These are phyloP conservation scores for Tuta absoluta DNA, from an alignment of 2,888 invertebrate species.

Conservation along the genomic window DNA sequence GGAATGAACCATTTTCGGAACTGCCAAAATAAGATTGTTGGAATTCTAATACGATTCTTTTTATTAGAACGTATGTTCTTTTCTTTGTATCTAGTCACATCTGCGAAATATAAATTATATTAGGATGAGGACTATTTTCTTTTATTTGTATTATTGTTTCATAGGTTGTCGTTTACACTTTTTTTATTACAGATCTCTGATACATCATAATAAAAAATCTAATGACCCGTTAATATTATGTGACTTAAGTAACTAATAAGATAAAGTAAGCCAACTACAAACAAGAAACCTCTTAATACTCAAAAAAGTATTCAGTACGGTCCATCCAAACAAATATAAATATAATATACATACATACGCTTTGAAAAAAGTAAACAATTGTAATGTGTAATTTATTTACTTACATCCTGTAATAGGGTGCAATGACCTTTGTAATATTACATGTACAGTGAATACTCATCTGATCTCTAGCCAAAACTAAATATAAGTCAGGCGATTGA, in stretches of 20 bases:
- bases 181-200: no score
- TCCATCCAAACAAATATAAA: no score
- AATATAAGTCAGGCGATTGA: slow-evolving; percentile 14
- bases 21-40: slow-evolving; percentile 11
- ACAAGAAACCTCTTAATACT: no score
- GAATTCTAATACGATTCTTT: slow-evolving; percentile 20
- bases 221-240: no score
- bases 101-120: slow-evolving; percentile 25
- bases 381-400: neutral
- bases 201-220: no score
- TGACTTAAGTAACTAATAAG: no score
- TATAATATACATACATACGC: no score
- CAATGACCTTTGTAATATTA: slow-evolving; percentile 6
- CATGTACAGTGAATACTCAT: neutral
- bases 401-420: neutral
- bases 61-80: slow-evolving; percentile 13
- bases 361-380: no score
- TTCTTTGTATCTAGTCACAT: slow-evolving; percentile 21
- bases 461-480: slow-evolving; percentile 24
- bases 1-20: neutral
- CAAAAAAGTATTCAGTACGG: no score
- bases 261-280: no score
- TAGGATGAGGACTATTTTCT: neutral
- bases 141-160: neutral
- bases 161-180: neutral